phyloP scores from a whole-genome alignment of 2,888 invertebrate genomes.

The Chouioia cunea region DNA sequence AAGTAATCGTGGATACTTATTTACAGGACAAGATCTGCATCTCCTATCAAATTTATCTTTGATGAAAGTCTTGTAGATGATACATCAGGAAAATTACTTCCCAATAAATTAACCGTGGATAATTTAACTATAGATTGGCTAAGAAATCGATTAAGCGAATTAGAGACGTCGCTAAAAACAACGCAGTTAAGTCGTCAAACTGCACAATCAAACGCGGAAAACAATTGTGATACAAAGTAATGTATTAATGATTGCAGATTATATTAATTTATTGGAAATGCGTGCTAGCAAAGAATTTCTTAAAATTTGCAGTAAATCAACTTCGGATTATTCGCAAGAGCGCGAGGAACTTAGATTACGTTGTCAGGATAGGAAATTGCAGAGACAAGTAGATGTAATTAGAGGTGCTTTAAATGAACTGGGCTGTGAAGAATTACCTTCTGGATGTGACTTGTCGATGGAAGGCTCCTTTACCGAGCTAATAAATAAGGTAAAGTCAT shows the following conservation, averaged over 20 bases:
- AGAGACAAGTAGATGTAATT: conserved; percentile 86
- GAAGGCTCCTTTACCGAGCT: conserved; percentile 64
- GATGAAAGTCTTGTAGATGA: conserved; percentile 91
- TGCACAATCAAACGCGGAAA: conserved; percentile 56
- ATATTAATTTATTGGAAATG: background rate
- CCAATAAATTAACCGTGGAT: conserved; percentile 91
- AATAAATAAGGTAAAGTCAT: conserved; percentile 59
- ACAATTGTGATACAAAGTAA: conserved; percentile 62
- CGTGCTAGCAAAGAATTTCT: conserved; percentile 19
- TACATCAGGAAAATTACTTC: conserved; percentile 86
- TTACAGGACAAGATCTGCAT: conserved; percentile 82
- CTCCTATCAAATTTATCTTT: conserved; percentile 85
- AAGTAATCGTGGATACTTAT: background rate
- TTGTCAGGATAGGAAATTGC: conserved; percentile 86
- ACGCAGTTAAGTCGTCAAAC: conserved; percentile 75
- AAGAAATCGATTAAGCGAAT: conserved; percentile 81
- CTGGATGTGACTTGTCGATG: conserved; percentile 81
- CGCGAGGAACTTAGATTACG: conserved; percentile 82
- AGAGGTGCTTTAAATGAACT: conserved; percentile 87
- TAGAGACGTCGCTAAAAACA: conserved; percentile 84
- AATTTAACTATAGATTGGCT: conserved; percentile 93
- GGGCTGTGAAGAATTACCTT: conserved; percentile 89
- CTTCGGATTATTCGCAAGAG: conserved; percentile 64
- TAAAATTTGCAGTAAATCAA: conserved; percentile 52
- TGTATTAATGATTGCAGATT: conserved; percentile 15